These are phyloP conservation scores for Daktulosphaira vitifoliae DNA, from an alignment of 1,140 invertebrate species.

Conservation along the genomic window DNA sequence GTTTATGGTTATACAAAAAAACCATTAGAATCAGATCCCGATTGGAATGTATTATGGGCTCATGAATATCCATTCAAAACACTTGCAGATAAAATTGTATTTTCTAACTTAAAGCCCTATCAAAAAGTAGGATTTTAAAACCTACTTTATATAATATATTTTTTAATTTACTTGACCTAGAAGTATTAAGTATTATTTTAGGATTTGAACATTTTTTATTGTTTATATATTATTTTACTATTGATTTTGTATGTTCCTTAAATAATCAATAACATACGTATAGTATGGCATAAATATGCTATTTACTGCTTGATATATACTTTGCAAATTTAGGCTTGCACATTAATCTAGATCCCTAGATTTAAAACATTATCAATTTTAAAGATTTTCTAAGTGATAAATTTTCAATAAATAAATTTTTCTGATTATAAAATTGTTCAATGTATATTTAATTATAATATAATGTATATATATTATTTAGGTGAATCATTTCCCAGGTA, in stretches of 20 bases:
- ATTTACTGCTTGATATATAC: too few species aligned
- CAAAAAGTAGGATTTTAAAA: constrained; percentile 50
- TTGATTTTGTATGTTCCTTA: background rate
- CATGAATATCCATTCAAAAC: constrained; percentile 82
- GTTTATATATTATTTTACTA: constrained; percentile 1
- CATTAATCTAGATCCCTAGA: too few species aligned
- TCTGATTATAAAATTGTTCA: too few species aligned
- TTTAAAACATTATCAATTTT: too few species aligned
- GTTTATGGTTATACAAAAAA: constrained; percentile 60
- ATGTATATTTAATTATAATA: too few species aligned
- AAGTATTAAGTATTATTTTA: background rate
- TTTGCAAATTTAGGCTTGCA: too few species aligned
- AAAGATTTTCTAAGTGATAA: too few species aligned
- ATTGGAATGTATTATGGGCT: constrained; percentile 88
- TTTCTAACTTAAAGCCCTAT: constrained; percentile 54
- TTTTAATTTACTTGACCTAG: too few species aligned
- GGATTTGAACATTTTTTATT: background rate
- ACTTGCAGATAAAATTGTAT: constrained; percentile 49
- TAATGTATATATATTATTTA: too few species aligned
- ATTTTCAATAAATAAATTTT: too few species aligned
- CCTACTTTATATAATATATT: background rate
- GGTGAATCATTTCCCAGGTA: constrained; percentile 92
- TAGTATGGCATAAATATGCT: too few species aligned
- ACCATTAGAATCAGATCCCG: constrained; percentile 45
- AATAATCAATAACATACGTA: too few species aligned